Base-by-base conservation (phyloP, 1,140 invertebrate genomes). In the Gryllus bimaculatus region DNA sequence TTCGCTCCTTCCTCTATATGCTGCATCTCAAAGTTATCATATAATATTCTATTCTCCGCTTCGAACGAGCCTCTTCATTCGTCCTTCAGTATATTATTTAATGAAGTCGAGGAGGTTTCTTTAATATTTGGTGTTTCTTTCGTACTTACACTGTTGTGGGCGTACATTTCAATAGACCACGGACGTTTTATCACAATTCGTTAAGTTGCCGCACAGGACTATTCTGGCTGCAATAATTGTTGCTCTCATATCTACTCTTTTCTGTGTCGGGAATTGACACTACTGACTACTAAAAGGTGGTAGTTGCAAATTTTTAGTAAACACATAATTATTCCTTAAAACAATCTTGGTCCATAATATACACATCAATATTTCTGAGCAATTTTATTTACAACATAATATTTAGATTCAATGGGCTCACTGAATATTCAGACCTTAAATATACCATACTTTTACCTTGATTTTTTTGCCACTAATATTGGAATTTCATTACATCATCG, bases 1-100 rank as follows among this genome's bases (percentile, higher is more conserved):
- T 74, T 76, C 74, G 73, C 76, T 73, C 79, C 48, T 74, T 48
- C 74, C 77, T 73, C 80, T 73, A 79, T 39, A 74, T 81, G 78
- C 8, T 81, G 74, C 75, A 79, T 6, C 13, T 6, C 18, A 15
- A 78, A 54, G 15, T 7, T 73, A 8, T 66, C 8, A 8, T 15
- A 20, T 21, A 78, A 15, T 47, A 26, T 8, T 26, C 12, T 13
- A 48, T n/a, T n/a, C 49, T 8, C 8, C 21, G 13, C 12, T 8
- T 8, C 48, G 10, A 47, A 47, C 4, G 7, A 8, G 18, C 4
- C 8, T 76, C 8, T 7, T 47, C 8, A 47, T 39, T 2, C n/a
- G n/a, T 47, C 48, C 8, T n/a, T 8, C 8, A 15, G n/a, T n/a
- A n/a, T 47, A 2, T 39, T 8, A n/a, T 47, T 47, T 47, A 47